Percentiles rank a stretch among this genome's conserved stretches.
These are phyloP conservation scores for Aporrectodea caliginosa DNA, from an alignment of 1,140 invertebrate species.

Conservation along the genomic window DNA sequence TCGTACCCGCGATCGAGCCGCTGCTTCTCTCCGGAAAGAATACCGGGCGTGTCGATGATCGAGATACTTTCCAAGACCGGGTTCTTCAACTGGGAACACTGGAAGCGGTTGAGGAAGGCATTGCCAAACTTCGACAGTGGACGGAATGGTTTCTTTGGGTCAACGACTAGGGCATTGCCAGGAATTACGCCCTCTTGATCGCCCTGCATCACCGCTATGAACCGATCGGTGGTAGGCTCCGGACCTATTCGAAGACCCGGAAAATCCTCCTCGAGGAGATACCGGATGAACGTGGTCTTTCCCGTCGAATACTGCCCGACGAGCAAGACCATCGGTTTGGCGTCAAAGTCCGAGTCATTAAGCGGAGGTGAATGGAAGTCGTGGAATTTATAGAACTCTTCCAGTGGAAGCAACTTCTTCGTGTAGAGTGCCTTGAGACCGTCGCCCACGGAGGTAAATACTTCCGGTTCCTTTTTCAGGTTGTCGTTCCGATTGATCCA, in stretches of 20 bases:
- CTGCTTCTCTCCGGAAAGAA: slow-evolving; percentile 84
- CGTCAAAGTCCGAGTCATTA: slow-evolving; percentile 97
- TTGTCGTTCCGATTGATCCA: slow-evolving; percentile 72
- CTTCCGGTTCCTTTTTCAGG: slow-evolving; percentile 54
- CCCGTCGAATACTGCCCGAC: slow-evolving; percentile 98
- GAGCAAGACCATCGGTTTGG: slow-evolving; percentile 95
- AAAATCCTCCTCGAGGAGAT: slow-evolving; percentile 54
- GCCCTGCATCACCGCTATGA: slow-evolving; percentile 92
- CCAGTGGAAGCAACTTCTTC: slow-evolving; percentile 83
- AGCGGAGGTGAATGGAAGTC: slow-evolving; percentile 89
- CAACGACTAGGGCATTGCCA: slow-evolving; percentile 94
- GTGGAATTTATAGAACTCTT: slow-evolving; percentile 89
- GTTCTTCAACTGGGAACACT: slow-evolving; percentile 63
- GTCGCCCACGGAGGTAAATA: slow-evolving; percentile 34
- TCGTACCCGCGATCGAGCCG: slow-evolving; percentile 94
- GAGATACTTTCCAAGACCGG: slow-evolving; percentile 86
- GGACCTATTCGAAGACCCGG: slow-evolving; percentile 58
- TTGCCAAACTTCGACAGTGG: slow-evolving; percentile 96
- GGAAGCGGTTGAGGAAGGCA: slow-evolving; percentile 92
- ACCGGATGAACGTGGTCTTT: slow-evolving; percentile 95
- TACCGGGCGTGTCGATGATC: slow-evolving; percentile 93
- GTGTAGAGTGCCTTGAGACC: slow-evolving; percentile 85
- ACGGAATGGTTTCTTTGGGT: slow-evolving; percentile 91
- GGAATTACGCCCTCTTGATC: slow-evolving; percentile 78
- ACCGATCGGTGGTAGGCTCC: slow-evolving; percentile 84